Evolutionary conservation across 2,888 invertebrate species (phyloP), one percentile per base, ranked within the genome.

Genomic region (Panorpa germanica): DNA sequence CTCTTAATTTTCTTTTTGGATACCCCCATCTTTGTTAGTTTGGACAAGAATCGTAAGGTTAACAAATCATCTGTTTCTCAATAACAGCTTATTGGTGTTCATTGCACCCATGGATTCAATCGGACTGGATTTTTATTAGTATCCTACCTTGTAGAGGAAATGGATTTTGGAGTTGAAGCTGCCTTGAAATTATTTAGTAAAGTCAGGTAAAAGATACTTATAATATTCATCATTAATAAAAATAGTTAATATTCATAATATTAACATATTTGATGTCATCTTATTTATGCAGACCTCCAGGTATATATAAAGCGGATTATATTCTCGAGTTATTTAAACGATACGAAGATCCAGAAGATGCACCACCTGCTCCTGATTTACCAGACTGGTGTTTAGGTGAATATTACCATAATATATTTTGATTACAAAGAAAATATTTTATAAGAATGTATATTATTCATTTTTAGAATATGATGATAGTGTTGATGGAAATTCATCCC

Each of bases 51-150:
- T 4, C 29, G 10, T 10, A 5, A 29, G 11, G 20, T 8, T n/a
- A 20, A 16, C 28, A 29, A 11, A 22, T 24, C 31, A 34, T 32
- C 31, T 27, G n/a, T n/a, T n/a, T n/a, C n/a, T n/a, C n/a, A n/a
- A n/a, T n/a, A n/a, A n/a, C n/a, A n/a, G n/a, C 47, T 58, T 33
- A 44, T 59, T 50, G 80, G 66, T 17, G 74, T 91, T 9, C 90
- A 91, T 49, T 90, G 90, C 46, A 91, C 98, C 0, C 98, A 99
- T 53, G 98, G 98, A 1, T 98, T 96, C 53, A 99, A 99, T 52
- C 64, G 98, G 41, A 95, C 95, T 5, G 98, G 98, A 0, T 99
- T 96, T 48, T 61, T 98, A 5, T 78, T 99, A 29, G 71, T 77
- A 15, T 77, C 90, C 0, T 99, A 82, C 52, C 65, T 98, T 52